Percentiles rank a stretch among this genome's conserved stretches.
phyloP scores from a whole-genome alignment of 2,797 vertebrate genomes.

The Gambusia yucatana region DNA sequence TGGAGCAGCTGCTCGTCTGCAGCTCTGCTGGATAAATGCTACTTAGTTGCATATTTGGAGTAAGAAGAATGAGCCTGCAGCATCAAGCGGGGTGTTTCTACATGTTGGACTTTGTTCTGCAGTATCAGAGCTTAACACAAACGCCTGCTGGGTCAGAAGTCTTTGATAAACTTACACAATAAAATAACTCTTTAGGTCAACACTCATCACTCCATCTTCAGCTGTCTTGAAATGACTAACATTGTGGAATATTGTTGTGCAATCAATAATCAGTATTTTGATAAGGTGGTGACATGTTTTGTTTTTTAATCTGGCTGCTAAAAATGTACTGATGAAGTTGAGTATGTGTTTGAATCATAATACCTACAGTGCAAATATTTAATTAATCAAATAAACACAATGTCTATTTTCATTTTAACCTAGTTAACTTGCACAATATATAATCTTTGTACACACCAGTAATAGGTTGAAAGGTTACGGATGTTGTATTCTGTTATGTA shows the following conservation, averaged over 20 bases:
- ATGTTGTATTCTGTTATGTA: not conserved
- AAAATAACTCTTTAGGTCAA: slow-evolving; percentile 8
- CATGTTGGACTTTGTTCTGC: slow-evolving; percentile 48
- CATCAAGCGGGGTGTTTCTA: slow-evolving; percentile 23
- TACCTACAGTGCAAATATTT: not conserved
- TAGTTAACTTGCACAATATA: not conserved
- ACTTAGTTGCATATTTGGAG: slow-evolving; percentile 1
- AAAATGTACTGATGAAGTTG: not conserved
- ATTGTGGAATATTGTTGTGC: not conserved
- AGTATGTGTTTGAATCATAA: not conserved
- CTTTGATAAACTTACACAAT: slow-evolving; percentile 6
- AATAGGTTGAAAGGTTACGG: not conserved
- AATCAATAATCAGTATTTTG: not conserved
- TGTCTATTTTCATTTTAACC: not conserved
- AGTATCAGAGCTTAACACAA: slow-evolving; percentile 38
- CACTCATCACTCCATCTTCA: not conserved
- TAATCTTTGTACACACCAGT: not conserved
- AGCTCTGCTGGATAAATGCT: slow-evolving; percentile 3
- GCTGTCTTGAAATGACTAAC: not conserved
- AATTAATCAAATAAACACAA: not conserved
- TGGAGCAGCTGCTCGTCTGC: not conserved
- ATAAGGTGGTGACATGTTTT: not conserved
- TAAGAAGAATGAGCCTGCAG: not conserved
- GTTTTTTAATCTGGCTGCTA: not conserved
- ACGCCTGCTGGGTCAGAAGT: slow-evolving; percentile 29